Conservation (phyloP, 92 coral and sea anemone species). For the Heliopora coerulea region DNA sequence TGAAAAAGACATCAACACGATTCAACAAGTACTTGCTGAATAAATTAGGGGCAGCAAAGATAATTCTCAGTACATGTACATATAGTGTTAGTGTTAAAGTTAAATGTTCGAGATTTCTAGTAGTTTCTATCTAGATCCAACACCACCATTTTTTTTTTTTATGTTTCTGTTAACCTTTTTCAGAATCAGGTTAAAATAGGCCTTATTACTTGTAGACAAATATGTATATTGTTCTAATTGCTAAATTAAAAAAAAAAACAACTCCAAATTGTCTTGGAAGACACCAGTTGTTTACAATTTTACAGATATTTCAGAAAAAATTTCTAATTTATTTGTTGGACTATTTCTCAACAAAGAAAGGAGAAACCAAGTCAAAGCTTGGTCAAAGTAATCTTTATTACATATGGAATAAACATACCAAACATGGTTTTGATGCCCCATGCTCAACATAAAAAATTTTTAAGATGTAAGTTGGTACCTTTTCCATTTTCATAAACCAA, state of each 20-base stretch:
- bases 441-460: slow-evolving; percentile 32
- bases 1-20: slow-evolving; percentile 34
- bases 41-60: slow-evolving; percentile 11
- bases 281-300: no score
- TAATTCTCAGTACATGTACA: not conserved
- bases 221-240: no score
- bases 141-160: no score
- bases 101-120: no score
- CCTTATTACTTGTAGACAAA: no score
- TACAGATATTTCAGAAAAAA: not conserved
- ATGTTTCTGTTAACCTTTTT: no score
- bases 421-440: slow-evolving; percentile 23
- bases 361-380: slow-evolving; percentile 39
- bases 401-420: slow-evolving; percentile 4
- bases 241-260: no score
- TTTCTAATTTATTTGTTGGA: slow-evolving; percentile 2
- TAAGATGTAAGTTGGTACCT: slow-evolving; percentile 30
- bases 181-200: no score
- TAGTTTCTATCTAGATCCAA: no score
- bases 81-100: no score
- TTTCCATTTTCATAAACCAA: slow-evolving; percentile 12
- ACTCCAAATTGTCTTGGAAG: no score
- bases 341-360: slow-evolving; percentile 30
- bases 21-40: slow-evolving; percentile 33
- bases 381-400: slow-evolving; percentile 18